Conservation (phyloP, 2,888 invertebrate genomes). For the Sphaerophoria rueppellii region DNA sequence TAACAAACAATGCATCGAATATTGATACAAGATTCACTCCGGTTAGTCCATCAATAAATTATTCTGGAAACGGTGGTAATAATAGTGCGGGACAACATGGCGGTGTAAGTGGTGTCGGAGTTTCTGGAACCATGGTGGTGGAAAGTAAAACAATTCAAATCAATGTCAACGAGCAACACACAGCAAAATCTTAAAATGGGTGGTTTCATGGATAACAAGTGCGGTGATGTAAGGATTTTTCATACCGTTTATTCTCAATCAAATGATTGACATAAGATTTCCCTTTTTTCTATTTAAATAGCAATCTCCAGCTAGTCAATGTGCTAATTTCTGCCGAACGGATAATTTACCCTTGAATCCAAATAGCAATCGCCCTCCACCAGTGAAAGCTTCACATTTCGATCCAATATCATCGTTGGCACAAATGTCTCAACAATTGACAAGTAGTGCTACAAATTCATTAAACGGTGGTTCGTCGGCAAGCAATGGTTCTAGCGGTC, state of each 20-base stretch:
- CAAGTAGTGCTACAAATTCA: conserved; percentile 87
- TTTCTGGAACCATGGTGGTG: conserved; percentile 74
- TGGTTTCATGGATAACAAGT: conserved; percentile 80
- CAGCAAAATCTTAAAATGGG: conserved; percentile 76
- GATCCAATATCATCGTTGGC: conserved; percentile 97
- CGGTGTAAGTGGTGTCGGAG: conserved; percentile 71
- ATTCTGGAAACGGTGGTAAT: conserved; percentile 74
- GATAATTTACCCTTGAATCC: conserved; percentile 88
- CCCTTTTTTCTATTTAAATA: conserved; percentile 71
- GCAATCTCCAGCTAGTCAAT: conserved; percentile 75
- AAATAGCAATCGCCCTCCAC: conserved; percentile 84
- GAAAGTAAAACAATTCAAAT: conserved; percentile 62
- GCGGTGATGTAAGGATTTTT: conserved; percentile 64
- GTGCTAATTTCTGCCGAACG: conserved; percentile 81
- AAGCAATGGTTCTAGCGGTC: conserved; percentile 74
- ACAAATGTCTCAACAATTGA: conserved; percentile 96
- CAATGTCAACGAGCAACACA: conserved; percentile 54
- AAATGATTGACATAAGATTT: not conserved
- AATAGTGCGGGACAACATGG: conserved; percentile 26
- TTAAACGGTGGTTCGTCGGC: conserved; percentile 80
- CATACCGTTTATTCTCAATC: not conserved
- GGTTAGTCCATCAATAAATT: conserved; percentile 80
- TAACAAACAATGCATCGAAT: conserved; percentile 74
- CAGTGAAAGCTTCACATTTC: conserved; percentile 88
- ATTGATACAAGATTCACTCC: conserved; percentile 78